Conservation (phyloP, 1,140 invertebrate species). For the Rhynchophorus ferrugineus region DNA sequence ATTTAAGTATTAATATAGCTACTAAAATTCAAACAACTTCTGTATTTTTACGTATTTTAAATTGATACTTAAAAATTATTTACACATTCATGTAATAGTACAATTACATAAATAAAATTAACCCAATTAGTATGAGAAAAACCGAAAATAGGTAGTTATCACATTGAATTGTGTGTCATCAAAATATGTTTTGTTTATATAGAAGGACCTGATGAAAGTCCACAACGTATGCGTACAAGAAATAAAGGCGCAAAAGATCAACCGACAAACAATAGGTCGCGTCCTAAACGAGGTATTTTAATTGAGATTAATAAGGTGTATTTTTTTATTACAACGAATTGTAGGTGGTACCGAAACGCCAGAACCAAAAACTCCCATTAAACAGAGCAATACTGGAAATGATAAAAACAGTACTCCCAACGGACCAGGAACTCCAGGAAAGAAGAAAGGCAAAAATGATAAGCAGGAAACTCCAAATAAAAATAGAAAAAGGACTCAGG, state of each 20-base stretch:
- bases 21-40: no score
- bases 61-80: no score
- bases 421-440: constrained; percentile 32
- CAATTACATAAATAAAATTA: no score
- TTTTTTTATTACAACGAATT: neutral
- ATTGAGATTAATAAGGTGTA: neutral
- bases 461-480: constrained; percentile 57
- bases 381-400: constrained; percentile 37
- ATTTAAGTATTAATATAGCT: no score
- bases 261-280: constrained; percentile 42
- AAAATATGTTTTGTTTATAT: no score
- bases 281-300: constrained; percentile 37
- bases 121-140: no score
- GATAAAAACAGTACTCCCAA: constrained; percentile 43
- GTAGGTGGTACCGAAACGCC: constrained; percentile 63
- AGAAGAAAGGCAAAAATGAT: constrained; percentile 41
- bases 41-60: no score
- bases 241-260: constrained; percentile 74
- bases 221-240: constrained; percentile 79
- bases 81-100: no score
- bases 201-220: constrained; percentile 70
- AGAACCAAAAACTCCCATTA: constrained; percentile 53
- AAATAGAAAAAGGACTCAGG: constrained; percentile 61
- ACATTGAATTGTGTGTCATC: no score
- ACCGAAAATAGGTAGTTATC: no score